A percentile compares a stretch with the other conserved stretches of the same genome.
These are phyloP conservation scores for Protophormia terraenovae DNA, from an alignment of 2,888 invertebrate species.

Conservation along the genomic window DNA sequence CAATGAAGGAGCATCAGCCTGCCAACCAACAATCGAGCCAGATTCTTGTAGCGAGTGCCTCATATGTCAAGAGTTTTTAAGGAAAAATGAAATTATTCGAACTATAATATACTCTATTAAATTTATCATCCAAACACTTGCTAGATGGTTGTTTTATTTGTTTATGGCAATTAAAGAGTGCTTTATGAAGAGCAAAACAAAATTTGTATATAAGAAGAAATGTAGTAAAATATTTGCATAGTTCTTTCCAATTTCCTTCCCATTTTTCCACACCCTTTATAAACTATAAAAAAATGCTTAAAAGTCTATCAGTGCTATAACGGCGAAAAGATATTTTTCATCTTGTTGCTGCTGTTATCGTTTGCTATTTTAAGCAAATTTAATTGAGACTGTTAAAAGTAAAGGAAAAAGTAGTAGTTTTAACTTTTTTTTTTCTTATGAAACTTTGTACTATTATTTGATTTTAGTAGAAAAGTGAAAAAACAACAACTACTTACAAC, in stretches of 20 bases:
- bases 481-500: background rate
- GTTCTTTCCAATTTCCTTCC: no score
- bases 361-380: conserved; percentile 21
- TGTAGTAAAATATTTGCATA: no score
- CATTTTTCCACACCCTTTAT: background rate
- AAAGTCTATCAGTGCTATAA: conserved; percentile 11
- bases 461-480: background rate
- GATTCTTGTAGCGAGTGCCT: conserved; percentile 21
- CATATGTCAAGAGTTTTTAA: conserved; percentile 49
- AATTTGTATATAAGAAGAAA: background rate
- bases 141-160: background rate
- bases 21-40: background rate
- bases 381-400: conserved; percentile 39
- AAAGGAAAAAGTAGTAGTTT: background rate
- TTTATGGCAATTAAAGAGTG: background rate
- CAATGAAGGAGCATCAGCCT: conserved; percentile 30
- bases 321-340: conserved; percentile 17
- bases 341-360: background rate
- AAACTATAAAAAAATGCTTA: background rate
- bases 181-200: no score
- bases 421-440: background rate
- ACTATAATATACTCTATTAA: conserved; percentile 35
- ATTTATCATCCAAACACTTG: conserved; percentile 1
- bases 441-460: background rate
- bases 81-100: conserved; percentile 12